Conservation (phyloP, 1,140 invertebrate genomes). For the Cheumatopsyche charites region DNA sequence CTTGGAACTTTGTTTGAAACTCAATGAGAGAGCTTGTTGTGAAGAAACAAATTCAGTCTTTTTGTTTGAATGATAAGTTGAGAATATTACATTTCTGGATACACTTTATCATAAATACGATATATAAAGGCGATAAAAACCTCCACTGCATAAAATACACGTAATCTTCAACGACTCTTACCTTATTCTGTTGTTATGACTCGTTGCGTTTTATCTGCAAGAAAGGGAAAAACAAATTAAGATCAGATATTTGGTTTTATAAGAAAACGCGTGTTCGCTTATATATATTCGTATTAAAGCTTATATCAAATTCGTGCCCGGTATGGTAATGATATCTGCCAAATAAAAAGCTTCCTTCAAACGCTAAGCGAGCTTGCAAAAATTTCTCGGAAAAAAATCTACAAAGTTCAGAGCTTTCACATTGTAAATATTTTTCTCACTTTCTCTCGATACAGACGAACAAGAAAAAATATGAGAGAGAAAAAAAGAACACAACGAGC, state of each 20-base stretch:
- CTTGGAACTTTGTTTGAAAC: slow-evolving; percentile 6
- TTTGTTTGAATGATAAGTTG: too few species aligned
- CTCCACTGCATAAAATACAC: too few species aligned
- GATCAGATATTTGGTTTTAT: background rate
- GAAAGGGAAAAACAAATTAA: background rate
- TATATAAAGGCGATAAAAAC: too few species aligned
- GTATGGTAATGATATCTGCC: slow-evolving; percentile 11
- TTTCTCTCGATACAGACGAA: background rate
- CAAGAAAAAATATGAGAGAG: background rate
- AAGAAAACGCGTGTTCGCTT: background rate
- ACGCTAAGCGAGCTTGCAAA: background rate
- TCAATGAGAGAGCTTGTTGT: too few species aligned
- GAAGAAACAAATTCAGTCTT: background rate
- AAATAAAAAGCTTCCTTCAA: slow-evolving; percentile 3
- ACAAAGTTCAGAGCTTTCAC: background rate
- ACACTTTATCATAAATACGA: too few species aligned
- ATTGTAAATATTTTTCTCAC: slow-evolving; percentile 22
- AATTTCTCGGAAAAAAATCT: background rate
- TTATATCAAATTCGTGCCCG: slow-evolving; percentile 14
- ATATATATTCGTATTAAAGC: slow-evolving; percentile 9
- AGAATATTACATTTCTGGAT: too few species aligned
- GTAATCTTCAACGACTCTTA: too few species aligned
- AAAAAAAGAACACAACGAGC: background rate
- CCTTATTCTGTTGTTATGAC: too few species aligned
- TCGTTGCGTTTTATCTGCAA: background rate